Percentiles rank a stretch among this genome's conserved stretches.
Conservation (phyloP, 2,888 invertebrate species). For the Spisula solida region DNA sequence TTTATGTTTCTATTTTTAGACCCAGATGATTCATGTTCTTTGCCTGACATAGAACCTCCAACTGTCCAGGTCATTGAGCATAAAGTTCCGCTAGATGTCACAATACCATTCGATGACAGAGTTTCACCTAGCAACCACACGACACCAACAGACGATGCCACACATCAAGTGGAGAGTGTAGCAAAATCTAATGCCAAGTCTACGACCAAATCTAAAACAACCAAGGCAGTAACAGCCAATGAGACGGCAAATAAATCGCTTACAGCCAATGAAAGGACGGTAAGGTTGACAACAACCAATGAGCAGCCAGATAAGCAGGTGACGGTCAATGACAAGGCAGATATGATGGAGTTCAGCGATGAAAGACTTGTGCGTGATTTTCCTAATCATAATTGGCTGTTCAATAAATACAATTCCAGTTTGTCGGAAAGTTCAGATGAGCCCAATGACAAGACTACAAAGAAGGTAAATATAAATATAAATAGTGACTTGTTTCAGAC, state of each 20-base stretch:
- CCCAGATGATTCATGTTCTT: neutral
- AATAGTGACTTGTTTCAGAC: too few species aligned
- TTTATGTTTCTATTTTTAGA: constrained; percentile 1
- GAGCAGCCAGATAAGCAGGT: neutral
- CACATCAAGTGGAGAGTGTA: neutral
- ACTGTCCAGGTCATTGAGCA: neutral
- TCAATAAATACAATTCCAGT: constrained; percentile 58
- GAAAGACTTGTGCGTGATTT: constrained; percentile 61
- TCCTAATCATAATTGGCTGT: constrained; percentile 71
- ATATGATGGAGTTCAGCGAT: constrained; percentile 24
- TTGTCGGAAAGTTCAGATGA: neutral
- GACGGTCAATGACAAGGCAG: neutral
- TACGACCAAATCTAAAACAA: too few species aligned
- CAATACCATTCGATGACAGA: neutral
- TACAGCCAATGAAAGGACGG: neutral
- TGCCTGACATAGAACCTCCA: neutral
- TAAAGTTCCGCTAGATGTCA: neutral
- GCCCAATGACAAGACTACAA: neutral
- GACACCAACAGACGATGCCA: neutral
- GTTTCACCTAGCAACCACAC: neutral
- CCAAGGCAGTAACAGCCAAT: too few species aligned
- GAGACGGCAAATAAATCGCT: too few species aligned
- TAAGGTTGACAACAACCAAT: neutral
- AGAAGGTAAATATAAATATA: neutral
- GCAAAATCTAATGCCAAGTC: neutral